Conservation (phyloP, 2,113 vertebrate species). For the Chelonoidis abingdonii region DNA sequence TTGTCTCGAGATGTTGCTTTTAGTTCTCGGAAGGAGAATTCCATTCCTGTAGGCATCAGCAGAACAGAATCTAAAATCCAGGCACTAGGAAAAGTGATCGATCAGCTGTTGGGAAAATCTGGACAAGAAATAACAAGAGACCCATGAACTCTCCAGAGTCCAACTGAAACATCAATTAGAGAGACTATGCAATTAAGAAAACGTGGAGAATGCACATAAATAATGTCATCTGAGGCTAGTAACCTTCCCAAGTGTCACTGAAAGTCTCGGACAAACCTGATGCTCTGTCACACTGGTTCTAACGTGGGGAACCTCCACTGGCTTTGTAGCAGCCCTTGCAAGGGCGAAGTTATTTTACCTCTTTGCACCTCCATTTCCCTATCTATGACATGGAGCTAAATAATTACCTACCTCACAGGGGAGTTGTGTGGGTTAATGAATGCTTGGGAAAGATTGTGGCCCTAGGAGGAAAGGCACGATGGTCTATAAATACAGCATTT, state of each 20-base stretch:
- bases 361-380: background rate
- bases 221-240: constrained; percentile 9
- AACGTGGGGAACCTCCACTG: background rate
- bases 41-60: accelerated
- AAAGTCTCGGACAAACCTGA: background rate
- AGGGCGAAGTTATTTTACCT: background rate
- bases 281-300: background rate
- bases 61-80: background rate
- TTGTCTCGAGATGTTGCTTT: background rate
- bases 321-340: background rate
- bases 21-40: accelerated
- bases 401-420: background rate
- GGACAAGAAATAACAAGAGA: constrained; percentile 57
- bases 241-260: background rate
- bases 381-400: background rate
- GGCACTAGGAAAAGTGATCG: background rate
- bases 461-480: background rate
- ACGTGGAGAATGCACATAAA: constrained; percentile 55
- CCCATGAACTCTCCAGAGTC: accelerated
- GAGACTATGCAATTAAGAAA: constrained; percentile 56
- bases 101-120: constrained; percentile 1
- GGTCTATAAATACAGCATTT: background rate
- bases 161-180: constrained; percentile 44
- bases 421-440: background rate
- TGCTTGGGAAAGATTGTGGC: background rate